Evolutionary conservation across 2,888 invertebrate species (phyloP).

Genomic region (Cryptus armator): DNA sequence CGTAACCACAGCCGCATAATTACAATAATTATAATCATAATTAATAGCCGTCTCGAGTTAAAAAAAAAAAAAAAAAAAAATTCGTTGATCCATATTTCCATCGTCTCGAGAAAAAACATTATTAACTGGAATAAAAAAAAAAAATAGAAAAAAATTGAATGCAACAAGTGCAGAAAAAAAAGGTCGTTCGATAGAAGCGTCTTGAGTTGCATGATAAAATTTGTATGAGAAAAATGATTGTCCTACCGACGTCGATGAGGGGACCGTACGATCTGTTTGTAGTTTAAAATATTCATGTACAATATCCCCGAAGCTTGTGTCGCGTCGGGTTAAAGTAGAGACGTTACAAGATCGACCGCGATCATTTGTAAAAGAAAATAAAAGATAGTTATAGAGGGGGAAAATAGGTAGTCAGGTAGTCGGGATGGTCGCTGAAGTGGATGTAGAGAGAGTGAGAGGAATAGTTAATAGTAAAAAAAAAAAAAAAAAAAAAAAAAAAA

Average conservation of each 20-base stretch:
- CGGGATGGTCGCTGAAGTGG: slow-evolving; percentile 16
- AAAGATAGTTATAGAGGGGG: slow-evolving; percentile 6
- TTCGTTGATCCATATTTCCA: neutral
- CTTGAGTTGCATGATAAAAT: no score
- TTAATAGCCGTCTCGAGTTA: no score
- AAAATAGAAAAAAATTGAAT: neutral
- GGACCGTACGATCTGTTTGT: slow-evolving; percentile 16
- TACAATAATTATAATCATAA: neutral
- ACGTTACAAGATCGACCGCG: slow-evolving; percentile 54
- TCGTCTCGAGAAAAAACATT: neutral
- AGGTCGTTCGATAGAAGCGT: no score
- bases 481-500: slow-evolving; percentile 23
- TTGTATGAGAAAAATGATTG: neutral
- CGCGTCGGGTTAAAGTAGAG: slow-evolving; percentile 56
- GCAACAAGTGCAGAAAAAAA: no score
- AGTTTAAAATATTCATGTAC: slow-evolving; percentile 27
- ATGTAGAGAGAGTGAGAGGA: slow-evolving; percentile 43
- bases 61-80: neutral
- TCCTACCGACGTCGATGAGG: neutral
- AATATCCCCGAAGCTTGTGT: slow-evolving; percentile 23
- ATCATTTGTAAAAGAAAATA: slow-evolving; percentile 47
- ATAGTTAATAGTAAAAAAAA: slow-evolving; percentile 8
- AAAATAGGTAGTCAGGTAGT: slow-evolving; percentile 48
- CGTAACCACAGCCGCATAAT: neutral
- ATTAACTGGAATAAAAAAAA: neutral